A percentile compares a stretch with the other conserved stretches of the same genome.
Evolutionary conservation across 2,113 vertebrate genomes (phyloP).

Genomic region (Ifrita kowaldi): DNA sequence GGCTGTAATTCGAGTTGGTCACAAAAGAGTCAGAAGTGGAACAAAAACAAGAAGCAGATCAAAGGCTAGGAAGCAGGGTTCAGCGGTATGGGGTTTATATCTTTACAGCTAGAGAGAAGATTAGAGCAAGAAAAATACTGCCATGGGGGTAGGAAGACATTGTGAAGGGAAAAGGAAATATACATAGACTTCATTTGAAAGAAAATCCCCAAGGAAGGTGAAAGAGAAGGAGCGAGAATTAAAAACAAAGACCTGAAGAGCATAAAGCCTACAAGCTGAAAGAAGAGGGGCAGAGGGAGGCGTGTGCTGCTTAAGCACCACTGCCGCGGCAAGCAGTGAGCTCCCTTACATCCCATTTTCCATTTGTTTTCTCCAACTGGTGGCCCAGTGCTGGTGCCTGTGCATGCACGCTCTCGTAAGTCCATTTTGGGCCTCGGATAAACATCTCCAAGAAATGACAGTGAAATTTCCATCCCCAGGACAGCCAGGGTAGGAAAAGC

Average conservation of each 20-base stretch:
- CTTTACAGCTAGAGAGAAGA: constrained; percentile 59
- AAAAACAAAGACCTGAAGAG: constrained; percentile 41
- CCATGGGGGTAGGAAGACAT: constrained; percentile 55
- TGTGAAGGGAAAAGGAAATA: constrained; percentile 54
- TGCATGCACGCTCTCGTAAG: rapidly evolving
- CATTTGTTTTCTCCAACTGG: not conserved
- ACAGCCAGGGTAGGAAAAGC: not conserved
- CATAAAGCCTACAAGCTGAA: constrained; percentile 21
- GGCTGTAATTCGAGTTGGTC: constrained; percentile 35
- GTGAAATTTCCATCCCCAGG: not conserved
- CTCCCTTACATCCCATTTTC: not conserved
- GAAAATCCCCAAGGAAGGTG: constrained; percentile 40
- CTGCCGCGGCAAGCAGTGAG: not conserved
- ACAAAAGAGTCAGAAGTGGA: constrained; percentile 69
- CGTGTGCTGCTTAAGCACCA: constrained; percentile 3
- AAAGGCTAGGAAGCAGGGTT: constrained; percentile 56
- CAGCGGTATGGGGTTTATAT: constrained; percentile 57
- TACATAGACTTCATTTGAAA: constrained; percentile 48
- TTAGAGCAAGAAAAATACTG: constrained; percentile 68
- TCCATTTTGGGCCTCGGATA: not conserved
- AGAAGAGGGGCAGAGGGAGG: constrained; percentile 13
- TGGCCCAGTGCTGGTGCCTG: not conserved
- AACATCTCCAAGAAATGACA: not conserved
- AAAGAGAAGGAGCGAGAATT: constrained; percentile 2
- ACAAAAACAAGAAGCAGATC: constrained; percentile 63